phyloP scores from a whole-genome alignment of 2,113 vertebrate genomes.

The Hepsetus odoe region DNA sequence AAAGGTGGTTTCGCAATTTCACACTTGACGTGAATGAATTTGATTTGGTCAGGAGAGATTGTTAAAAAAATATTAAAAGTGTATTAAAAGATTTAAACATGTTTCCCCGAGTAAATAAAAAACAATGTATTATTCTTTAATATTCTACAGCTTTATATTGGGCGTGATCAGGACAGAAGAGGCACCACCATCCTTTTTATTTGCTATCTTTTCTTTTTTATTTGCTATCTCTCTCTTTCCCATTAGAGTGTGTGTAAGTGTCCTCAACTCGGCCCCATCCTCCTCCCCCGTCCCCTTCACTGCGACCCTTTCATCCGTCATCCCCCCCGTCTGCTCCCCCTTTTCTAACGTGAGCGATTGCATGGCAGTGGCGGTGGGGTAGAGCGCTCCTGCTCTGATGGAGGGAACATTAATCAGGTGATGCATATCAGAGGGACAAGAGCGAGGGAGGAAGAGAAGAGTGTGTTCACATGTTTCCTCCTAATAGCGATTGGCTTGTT shows the following conservation, averaged over 20 bases:
- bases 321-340: constrained; percentile 65
- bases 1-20: too few relatives aligned
- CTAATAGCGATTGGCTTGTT: constrained; percentile 92
- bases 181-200: constrained; percentile 24
- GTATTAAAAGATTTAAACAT: too few relatives aligned
- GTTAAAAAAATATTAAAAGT: not conserved
- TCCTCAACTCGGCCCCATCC: constrained; percentile 33
- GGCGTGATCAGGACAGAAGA: not conserved
- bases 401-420: constrained; percentile 93
- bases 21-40: too few relatives aligned
- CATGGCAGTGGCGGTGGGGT: constrained; percentile 77
- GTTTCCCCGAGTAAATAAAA: too few relatives aligned
- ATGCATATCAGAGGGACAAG: constrained; percentile 84
- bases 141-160: not conserved
- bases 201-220: constrained; percentile 22
- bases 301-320: constrained; percentile 68
- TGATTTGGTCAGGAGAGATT: not conserved
- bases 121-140: not conserved
- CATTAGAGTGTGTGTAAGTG: constrained; percentile 45
- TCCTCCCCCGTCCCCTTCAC: constrained; percentile 58
- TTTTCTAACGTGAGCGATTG: constrained; percentile 83
- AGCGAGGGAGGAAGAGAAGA: constrained; percentile 66
- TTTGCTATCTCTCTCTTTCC: constrained; percentile 33
- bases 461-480: constrained; percentile 89
- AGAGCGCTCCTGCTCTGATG: constrained; percentile 82